These are phyloP conservation scores for Ceriagrion tenellum DNA, from an alignment of 2,888 invertebrate genomes.

Conservation along the genomic window DNA sequence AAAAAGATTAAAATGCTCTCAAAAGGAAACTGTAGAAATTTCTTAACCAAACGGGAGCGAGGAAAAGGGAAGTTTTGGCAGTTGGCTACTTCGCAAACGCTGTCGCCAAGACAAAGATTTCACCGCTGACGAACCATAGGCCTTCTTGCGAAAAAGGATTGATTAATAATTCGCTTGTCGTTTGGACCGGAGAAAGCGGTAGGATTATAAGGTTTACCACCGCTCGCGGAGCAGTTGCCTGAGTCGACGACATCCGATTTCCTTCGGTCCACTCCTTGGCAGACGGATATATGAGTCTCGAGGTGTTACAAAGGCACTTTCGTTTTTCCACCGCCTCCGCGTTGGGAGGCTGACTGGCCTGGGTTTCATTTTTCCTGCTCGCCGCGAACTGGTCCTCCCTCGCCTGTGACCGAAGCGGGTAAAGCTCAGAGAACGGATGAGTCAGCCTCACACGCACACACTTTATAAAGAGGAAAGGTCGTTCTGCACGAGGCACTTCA, in stretches of 20 bases:
- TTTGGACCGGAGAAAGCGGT: neutral
- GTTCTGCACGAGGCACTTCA: too few species aligned
- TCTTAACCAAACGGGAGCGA: neutral
- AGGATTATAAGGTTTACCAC: neutral
- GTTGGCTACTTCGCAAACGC: neutral
- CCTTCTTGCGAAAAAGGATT: neutral
- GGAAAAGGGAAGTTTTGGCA: neutral
- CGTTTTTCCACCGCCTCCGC: neutral
- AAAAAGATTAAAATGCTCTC: too few species aligned
- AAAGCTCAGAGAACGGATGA: neutral
- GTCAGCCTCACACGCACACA: neutral
- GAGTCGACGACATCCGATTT: neutral
- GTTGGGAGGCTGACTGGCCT: neutral
- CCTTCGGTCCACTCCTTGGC: neutral
- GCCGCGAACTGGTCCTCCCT: neutral
- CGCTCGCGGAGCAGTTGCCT: neutral
- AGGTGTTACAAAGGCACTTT: constrained; percentile 1
- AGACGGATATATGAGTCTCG: neutral
- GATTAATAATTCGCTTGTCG: constrained; percentile 4
- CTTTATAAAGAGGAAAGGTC: neutral
- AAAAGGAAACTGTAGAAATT: too few species aligned
- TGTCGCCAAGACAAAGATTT: neutral
- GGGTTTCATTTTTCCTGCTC: neutral
- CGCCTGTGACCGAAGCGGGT: neutral
- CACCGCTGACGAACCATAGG: neutral